phyloP scores from a whole-genome alignment of 2,113 vertebrate genomes.

The Sphaerodactylus townsendi region DNA sequence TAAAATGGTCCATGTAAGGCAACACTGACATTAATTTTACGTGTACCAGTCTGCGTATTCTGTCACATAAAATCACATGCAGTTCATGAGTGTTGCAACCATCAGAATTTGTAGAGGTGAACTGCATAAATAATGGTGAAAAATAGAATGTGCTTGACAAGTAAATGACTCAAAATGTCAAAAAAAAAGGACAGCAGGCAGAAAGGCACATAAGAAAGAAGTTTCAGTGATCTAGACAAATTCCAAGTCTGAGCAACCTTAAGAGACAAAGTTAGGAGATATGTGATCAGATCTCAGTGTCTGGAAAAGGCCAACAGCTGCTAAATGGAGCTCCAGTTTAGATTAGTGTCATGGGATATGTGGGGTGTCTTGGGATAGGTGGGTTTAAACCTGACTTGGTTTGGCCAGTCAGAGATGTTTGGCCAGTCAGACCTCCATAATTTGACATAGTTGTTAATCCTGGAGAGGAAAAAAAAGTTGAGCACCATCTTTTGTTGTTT shows the following conservation, averaged over 20 bases:
- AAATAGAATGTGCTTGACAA: accelerated
- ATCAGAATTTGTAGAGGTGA: accelerated
- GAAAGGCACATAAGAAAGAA: not conserved
- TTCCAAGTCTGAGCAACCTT: not conserved
- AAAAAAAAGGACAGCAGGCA: not conserved
- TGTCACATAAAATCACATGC: not conserved
- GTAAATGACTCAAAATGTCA: not conserved
- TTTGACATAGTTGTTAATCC: too few species aligned
- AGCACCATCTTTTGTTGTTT: too few species aligned
- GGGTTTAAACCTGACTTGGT: too few species aligned
- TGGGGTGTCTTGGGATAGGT: too few species aligned
- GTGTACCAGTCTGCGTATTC: not conserved
- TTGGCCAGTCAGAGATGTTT: too few species aligned
- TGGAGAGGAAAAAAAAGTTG: too few species aligned
- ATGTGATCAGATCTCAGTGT: too few species aligned
- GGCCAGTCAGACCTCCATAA: too few species aligned
- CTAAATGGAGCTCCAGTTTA: too few species aligned
- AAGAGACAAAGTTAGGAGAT: too few species aligned
- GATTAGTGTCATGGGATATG: too few species aligned
- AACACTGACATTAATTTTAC: not conserved
- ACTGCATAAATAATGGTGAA: not conserved
- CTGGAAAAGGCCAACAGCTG: too few species aligned
- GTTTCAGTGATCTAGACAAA: not conserved
- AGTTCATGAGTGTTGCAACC: not conserved
- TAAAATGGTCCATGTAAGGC: not conserved